These are phyloP conservation scores for Hydrotaea cyrtoneurina DNA, from an alignment of 2,888 invertebrate species.

Conservation along the genomic window DNA sequence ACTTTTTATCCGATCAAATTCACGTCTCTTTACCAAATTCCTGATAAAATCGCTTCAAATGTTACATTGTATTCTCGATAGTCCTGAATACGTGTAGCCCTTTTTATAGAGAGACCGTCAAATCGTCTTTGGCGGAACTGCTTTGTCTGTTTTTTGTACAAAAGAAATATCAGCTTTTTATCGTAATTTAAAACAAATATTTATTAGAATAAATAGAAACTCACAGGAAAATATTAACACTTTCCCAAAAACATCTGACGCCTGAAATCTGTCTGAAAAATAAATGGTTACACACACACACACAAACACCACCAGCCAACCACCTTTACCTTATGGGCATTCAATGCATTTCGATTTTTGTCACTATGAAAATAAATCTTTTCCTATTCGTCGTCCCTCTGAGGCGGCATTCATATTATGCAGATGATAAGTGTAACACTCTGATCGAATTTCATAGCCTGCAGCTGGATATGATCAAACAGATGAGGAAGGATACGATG, in stretches of 20 bases:
- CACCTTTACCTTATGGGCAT: neutral
- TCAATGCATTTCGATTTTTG: neutral
- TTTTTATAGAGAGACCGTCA: no score
- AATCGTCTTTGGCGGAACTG: no score
- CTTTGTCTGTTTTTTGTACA: no score
- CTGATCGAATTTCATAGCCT: slow-evolving; percentile 54
- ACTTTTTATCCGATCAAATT: no score
- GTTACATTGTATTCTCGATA: no score
- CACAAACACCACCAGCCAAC: neutral
- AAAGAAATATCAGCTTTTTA: no score
- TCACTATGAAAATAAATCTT: slow-evolving; percentile 19
- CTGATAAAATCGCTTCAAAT: no score
- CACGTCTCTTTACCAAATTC: no score
- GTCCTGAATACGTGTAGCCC: no score
- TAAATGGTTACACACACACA: neutral
- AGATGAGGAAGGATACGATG: neutral
- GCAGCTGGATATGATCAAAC: slow-evolving; percentile 54
- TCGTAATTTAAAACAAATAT: neutral
- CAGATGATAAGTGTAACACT: slow-evolving; percentile 8
- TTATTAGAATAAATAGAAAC: neutral
- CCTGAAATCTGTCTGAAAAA: neutral
- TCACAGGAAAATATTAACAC: neutral
- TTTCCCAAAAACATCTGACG: neutral
- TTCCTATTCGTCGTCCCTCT: neutral
- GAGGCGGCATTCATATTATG: neutral